Base-by-base conservation (phyloP, 1,140 invertebrate species). In the Zaprionus gabonicus region DNA sequence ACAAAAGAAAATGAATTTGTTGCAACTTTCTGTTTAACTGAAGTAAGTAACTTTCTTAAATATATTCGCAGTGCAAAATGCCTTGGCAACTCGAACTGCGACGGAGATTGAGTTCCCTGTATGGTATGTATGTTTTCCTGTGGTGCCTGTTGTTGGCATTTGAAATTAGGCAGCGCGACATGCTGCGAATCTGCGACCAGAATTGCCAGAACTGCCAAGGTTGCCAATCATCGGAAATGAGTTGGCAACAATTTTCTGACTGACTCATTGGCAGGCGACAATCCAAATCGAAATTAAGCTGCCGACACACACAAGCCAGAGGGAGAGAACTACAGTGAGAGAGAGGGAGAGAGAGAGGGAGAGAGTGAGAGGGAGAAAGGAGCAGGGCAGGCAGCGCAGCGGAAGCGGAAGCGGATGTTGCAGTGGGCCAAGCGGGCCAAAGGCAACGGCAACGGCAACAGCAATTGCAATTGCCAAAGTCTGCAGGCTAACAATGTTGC, bases 221-320 rank as follows among this genome's bases (percentile, higher is more conserved):
- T 65, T 76, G 67, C 65, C 59, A 71, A 70, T 75, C 72, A 75
- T 63, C 66, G 72, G 66, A 75, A 75, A 70, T 75, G 72, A 75
- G 72, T 75, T 62, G 72, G 72, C 72, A 75, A 70, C 66, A 75
- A 70, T 75, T 75, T 70, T 67, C 66, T 70, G 55, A 66, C 7
- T 55, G 59, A 75, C 28, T 64, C 67, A 64, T 65, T 70, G 67
- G 38, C 68, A 76, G 69, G 62, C 74, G 60, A 64, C 68, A 71
- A 60, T 66, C 64, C 69, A 79, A 79, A 76, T 72, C 73, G 68
- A 79, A 79, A 79, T 79, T 76, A 76, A 72, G 65, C 73, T 64
- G 38, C 46, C 28, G 7, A 56, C 34, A 60, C 15, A 55, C 58
- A 41, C 25, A 25, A 1, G 31, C 27, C 7, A 6, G 9, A 12